phyloP scores from a whole-genome alignment of 64 coral and sea anemone genomes.

The Catalaphyllia jardinei region DNA sequence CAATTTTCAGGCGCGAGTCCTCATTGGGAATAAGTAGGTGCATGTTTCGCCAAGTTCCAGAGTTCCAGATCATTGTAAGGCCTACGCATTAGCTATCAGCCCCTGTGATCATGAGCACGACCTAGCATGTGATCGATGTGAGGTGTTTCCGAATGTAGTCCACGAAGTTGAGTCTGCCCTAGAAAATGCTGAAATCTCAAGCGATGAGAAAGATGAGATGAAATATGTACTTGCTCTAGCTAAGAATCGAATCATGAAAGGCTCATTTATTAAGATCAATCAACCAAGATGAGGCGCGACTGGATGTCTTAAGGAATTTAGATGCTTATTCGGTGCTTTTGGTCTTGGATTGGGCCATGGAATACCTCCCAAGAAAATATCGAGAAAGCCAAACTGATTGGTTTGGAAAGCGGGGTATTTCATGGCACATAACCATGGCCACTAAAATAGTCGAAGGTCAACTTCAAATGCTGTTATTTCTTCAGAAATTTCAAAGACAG shows the following conservation, averaged over 20 bases:
- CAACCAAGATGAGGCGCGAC: slow-evolving; percentile 22
- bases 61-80: slow-evolving; percentile 54
- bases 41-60: slow-evolving; percentile 58
- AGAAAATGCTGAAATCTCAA: neutral
- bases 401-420: neutral
- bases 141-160: neutral
- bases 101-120: slow-evolving; percentile 27
- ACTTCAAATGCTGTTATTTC: slow-evolving; percentile 22
- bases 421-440: neutral
- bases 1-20: no score
- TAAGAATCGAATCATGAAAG: neutral
- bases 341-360: slow-evolving; percentile 3
- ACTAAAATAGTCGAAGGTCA: slow-evolving; percentile 9
- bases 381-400: neutral
- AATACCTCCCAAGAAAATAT: neutral
- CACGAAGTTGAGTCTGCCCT: neutral
- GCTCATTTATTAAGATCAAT: slow-evolving; percentile 13
- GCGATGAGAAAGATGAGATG: neutral
- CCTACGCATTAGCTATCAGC: slow-evolving; percentile 21
- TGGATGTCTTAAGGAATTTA: neutral
- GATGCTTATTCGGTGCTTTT: neutral
- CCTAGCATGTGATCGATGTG: neutral
- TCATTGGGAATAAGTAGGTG: neutral
- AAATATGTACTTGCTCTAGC: neutral
- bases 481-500: slow-evolving; percentile 52